phyloP scores from a whole-genome alignment of 1,140 invertebrate genomes.

The Acarapis woodi region DNA sequence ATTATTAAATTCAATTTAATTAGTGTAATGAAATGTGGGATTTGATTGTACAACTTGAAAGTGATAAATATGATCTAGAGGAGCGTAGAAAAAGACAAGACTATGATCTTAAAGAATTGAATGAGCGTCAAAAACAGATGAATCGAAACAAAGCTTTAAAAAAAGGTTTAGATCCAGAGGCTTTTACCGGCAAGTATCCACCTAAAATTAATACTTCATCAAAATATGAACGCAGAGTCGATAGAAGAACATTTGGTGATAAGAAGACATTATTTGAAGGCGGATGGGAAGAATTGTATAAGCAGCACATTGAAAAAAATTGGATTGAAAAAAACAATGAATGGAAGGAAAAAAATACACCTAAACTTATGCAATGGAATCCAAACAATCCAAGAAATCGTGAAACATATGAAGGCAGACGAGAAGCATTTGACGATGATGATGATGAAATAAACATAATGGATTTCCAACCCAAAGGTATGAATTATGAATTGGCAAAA shows the following conservation, averaged over 20 bases:
- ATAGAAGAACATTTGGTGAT: constrained; percentile 21
- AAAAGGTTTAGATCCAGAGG: constrained; percentile 22
- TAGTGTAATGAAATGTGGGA: constrained; percentile 87
- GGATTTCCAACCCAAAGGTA: neutral
- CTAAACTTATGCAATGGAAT: constrained; percentile 12
- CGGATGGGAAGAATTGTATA: constrained; percentile 12
- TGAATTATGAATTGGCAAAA: too few relatives aligned
- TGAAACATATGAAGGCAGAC: constrained; percentile 11
- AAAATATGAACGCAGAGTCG: constrained; percentile 27
- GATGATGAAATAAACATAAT: constrained; percentile 10
- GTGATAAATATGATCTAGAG: constrained; percentile 97
- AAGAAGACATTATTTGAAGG: constrained; percentile 20
- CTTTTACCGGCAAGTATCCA: constrained; percentile 78
- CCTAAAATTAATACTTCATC: constrained; percentile 25
- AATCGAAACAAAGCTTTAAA: constrained; percentile 19
- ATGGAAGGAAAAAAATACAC: constrained; percentile 12
- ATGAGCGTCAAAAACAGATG: constrained; percentile 20
- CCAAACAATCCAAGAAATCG: constrained; percentile 13
- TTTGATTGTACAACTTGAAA: constrained; percentile 75
- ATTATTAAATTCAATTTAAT: too few relatives aligned
- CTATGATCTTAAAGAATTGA: constrained; percentile 40
- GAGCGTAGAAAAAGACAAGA: constrained; percentile 96
- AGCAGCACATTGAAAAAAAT: constrained; percentile 9
- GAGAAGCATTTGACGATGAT: constrained; percentile 8
- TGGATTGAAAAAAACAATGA: constrained; percentile 13